phyloP scores from a whole-genome alignment of 1,140 invertebrate species.

The Ptiloglossa arizonensis region DNA sequence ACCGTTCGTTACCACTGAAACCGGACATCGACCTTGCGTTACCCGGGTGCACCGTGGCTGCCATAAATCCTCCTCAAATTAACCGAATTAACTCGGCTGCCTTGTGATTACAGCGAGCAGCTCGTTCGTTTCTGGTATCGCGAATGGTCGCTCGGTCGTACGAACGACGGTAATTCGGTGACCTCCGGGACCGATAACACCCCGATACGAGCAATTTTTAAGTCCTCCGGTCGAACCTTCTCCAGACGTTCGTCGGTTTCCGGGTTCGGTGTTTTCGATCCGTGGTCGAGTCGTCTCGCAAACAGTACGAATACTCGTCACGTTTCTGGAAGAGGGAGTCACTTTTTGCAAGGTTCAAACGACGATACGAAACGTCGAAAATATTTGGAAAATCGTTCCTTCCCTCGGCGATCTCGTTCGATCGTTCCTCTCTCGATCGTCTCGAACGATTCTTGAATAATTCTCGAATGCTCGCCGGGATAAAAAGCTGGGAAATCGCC shows the following conservation, averaged over 20 bases:
- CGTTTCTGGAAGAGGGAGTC: too few relatives aligned
- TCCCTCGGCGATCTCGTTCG: too few relatives aligned
- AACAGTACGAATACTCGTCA: too few relatives aligned
- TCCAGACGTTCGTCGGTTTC: too few relatives aligned
- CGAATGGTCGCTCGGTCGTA: background rate
- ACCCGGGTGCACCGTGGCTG: background rate
- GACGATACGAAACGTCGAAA: too few relatives aligned
- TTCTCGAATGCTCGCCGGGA: background rate
- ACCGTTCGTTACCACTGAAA: slow-evolving; percentile 15
- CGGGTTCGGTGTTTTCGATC: background rate
- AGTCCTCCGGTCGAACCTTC: background rate
- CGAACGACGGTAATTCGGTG: background rate
- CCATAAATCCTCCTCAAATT: slow-evolving; percentile 41
- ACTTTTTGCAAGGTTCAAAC: too few relatives aligned
- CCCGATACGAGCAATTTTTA: background rate
- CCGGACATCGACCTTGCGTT: slow-evolving; percentile 24
- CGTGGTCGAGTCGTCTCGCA: background rate
- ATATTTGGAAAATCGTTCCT: too few relatives aligned
- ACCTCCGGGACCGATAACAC: background rate
- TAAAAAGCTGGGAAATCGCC: background rate
- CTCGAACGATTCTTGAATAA: background rate
- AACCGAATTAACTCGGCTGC: slow-evolving; percentile 30
- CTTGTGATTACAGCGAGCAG: slow-evolving; percentile 23
- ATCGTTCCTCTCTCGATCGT: slow-evolving; percentile 2
- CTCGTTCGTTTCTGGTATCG: slow-evolving; percentile 21